These are phyloP conservation scores for Eudasyphora cyanicolor DNA, from an alignment of 2,888 invertebrate genomes.

Conservation along the genomic window DNA sequence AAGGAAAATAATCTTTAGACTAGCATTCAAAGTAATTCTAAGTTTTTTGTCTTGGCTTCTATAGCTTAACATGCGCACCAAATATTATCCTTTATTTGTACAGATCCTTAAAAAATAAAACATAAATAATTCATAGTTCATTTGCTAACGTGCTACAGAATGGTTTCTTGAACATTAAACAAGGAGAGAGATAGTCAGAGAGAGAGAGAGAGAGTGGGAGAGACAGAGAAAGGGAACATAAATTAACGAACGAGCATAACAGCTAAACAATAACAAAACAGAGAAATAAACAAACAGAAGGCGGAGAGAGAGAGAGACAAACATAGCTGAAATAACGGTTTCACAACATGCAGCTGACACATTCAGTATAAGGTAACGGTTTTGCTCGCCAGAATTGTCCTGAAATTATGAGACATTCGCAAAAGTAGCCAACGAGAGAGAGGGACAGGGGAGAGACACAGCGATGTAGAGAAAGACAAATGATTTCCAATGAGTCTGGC, in stretches of 20 bases:
- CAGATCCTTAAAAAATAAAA: slow-evolving; percentile 41
- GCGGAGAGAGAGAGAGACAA: background rate
- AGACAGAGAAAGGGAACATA: slow-evolving; percentile 5
- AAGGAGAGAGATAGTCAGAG: slow-evolving; percentile 4
- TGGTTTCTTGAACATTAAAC: slow-evolving; percentile 35
- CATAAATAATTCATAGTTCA: slow-evolving; percentile 16
- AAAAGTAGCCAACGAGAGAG: background rate
- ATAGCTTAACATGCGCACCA: slow-evolving; percentile 43
- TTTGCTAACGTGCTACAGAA: slow-evolving; percentile 44
- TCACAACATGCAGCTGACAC: slow-evolving; percentile 53
- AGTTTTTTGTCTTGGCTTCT: background rate
- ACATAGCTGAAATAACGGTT: slow-evolving; percentile 25
- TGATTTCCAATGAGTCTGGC: background rate
- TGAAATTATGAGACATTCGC: slow-evolving; percentile 7
- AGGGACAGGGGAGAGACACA: background rate
- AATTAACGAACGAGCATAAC: slow-evolving; percentile 10
- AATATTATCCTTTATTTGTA: slow-evolving; percentile 22
- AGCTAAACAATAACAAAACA: slow-evolving; percentile 2
- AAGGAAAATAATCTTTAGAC: background rate
- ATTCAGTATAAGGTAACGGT: slow-evolving; percentile 21
- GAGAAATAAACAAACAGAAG: slow-evolving; percentile 6
- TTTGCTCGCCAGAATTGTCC: slow-evolving; percentile 58
- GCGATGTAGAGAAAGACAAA: background rate
- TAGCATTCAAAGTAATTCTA: background rate
- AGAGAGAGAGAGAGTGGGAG: slow-evolving; percentile 14